Conservation (phyloP, 2,888 invertebrate species). For the Merodon equestris region DNA sequence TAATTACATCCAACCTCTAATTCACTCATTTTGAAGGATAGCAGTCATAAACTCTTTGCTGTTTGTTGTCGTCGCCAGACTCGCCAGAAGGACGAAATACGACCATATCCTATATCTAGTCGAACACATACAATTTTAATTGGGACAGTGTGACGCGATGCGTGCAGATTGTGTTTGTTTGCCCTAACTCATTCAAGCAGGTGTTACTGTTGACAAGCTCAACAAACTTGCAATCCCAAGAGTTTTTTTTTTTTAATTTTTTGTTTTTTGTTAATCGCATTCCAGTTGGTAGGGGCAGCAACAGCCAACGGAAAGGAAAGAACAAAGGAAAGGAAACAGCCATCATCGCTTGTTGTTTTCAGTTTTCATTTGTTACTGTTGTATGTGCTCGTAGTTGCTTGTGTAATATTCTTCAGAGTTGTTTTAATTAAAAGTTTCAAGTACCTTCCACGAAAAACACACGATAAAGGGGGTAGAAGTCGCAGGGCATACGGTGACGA, state of each 20-base stretch:
- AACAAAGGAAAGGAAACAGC: neutral
- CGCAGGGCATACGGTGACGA: too few relatives aligned
- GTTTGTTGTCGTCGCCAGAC: neutral
- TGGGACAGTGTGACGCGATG: constrained; percentile 12
- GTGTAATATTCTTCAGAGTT: constrained; percentile 35
- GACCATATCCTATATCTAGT: too few relatives aligned
- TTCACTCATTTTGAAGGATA: neutral
- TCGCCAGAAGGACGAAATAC: constrained; percentile 14
- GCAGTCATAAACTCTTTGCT: constrained; percentile 5
- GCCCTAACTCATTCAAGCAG: constrained; percentile 24
- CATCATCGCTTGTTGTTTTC: constrained; percentile 34
- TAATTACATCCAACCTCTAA: constrained; percentile 16
- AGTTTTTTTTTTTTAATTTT: constrained; percentile 15
- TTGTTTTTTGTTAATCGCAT: too few relatives aligned
- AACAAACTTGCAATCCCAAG: neutral
- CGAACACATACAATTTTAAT: constrained; percentile 47
- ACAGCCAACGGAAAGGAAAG: constrained; percentile 25
- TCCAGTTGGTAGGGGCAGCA: neutral
- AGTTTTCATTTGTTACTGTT: too few relatives aligned
- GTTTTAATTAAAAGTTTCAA: constrained; percentile 64
- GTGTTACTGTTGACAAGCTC: constrained; percentile 26
- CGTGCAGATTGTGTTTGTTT: constrained; percentile 12
- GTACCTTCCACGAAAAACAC: constrained; percentile 37
- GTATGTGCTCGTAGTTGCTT: constrained; percentile 9
- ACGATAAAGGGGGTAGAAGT: constrained; percentile 9